phyloP scores from a whole-genome alignment of 1,140 invertebrate genomes.

The Eriocheir sinensis region DNA sequence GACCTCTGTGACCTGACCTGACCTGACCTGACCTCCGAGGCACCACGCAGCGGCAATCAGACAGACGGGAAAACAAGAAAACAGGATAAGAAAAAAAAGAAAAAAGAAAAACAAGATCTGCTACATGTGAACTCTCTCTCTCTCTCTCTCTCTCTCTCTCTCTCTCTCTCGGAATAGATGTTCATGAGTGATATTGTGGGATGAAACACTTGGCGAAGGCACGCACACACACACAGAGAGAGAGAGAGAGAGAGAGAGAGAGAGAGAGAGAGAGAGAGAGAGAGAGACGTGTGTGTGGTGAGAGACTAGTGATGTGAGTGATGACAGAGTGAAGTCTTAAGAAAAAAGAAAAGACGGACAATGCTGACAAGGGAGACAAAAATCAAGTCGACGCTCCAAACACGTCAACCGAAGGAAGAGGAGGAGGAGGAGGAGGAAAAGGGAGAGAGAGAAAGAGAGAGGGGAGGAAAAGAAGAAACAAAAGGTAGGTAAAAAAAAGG shows the following conservation, averaged over 20 bases:
- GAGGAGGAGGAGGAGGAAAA: constrained; percentile 6
- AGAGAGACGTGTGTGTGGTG: not conserved
- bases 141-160: not conserved
- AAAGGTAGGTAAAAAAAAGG: not conserved
- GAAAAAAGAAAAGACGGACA: not conserved
- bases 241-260: not conserved
- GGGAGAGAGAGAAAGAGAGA: not conserved
- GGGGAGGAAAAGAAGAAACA: not conserved
- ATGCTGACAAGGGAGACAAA: not conserved
- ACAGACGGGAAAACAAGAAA: not conserved
- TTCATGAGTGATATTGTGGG: no score
- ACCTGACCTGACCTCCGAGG: no score
- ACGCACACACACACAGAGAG: constrained; percentile 26
- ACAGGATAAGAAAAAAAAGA: not conserved
- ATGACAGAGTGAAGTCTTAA: not conserved
- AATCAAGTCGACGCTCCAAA: not conserved
- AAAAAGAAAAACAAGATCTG: not conserved
- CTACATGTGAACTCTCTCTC: not conserved
- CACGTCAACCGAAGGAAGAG: not conserved
- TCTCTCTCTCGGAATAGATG: no score
- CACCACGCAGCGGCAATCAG: not conserved
- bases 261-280: not conserved
- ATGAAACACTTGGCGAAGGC: no score
- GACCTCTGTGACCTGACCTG: constrained; percentile 37
- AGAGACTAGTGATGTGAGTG: not conserved